Percentiles rank a stretch among this genome's conserved stretches.
These are phyloP conservation scores for Megamerina dolium DNA, from an alignment of 2,888 invertebrate genomes.

Conservation along the genomic window DNA sequence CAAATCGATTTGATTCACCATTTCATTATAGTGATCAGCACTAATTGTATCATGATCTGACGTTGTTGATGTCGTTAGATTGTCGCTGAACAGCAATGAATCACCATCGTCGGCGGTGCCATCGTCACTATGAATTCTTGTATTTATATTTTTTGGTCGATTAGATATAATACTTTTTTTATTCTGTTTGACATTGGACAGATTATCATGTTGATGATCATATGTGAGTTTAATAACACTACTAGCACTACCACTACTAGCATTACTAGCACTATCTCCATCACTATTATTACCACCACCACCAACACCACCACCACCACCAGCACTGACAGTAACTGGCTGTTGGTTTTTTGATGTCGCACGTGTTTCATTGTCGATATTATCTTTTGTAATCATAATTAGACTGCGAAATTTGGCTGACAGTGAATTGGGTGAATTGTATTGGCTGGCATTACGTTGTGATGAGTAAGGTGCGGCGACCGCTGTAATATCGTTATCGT, in stretches of 20 bases:
- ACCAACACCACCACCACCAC: conserved; percentile 10
- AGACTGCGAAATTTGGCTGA: conserved; percentile 76
- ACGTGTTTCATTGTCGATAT: conserved; percentile 16
- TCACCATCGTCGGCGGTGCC: too few species aligned
- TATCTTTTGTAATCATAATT: conserved; percentile 82
- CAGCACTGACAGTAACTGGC: conserved; percentile 2
- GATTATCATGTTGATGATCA: conserved; percentile 16
- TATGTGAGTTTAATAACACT: conserved; percentile 23
- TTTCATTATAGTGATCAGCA: background rate
- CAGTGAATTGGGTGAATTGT: conserved; percentile 33
- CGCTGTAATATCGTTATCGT: conserved; percentile 2
- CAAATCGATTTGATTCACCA: conserved; percentile 20
- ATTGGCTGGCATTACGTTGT: conserved; percentile 3
- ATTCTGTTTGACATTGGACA: background rate
- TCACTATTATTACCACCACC: conserved; percentile 6
- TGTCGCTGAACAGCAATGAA: background rate
- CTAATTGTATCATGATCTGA: too few species aligned
- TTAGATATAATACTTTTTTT: background rate
- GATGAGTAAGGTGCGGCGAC: conserved; percentile 6
- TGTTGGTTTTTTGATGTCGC: too few species aligned
- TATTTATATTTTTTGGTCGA: background rate
- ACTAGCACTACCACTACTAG: conserved; percentile 6
- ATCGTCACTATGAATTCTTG: too few species aligned
- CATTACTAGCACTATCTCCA: conserved; percentile 11
- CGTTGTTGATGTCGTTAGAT: background rate